Conservation (phyloP, 2,797 vertebrate species). For the Phyllotis vaccarum region DNA sequence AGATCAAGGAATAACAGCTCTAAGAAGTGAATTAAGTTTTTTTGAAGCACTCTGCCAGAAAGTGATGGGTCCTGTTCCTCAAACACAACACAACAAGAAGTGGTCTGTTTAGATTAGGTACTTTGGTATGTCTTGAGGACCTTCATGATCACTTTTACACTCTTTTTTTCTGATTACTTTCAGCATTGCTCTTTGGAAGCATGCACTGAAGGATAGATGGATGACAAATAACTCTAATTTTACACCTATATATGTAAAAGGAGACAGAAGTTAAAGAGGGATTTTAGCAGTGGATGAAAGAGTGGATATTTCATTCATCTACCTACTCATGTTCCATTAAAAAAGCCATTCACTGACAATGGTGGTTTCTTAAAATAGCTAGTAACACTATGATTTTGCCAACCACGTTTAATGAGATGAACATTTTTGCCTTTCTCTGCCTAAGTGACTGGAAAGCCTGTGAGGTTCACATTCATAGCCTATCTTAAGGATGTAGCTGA, state of each 20-base stretch:
- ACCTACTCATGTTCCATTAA: not conserved
- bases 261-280: not conserved
- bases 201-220: not conserved
- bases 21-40: not conserved
- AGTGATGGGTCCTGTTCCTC: not conserved
- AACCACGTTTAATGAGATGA: not conserved
- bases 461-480: not conserved
- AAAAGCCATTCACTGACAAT: not conserved
- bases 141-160: not conserved
- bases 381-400: not conserved
- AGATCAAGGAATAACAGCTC: conserved; percentile 39
- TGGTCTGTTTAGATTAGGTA: not conserved
- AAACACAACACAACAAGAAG: not conserved
- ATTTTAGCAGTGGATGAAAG: not conserved
- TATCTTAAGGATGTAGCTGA: not conserved
- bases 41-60: not conserved
- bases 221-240: not conserved
- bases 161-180: too few relatives aligned
- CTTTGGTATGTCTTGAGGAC: not conserved
- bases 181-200: not conserved
- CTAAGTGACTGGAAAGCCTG: not conserved
- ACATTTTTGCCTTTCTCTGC: not conserved
- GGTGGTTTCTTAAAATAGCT: not conserved
- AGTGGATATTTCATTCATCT: not conserved
- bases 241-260: not conserved